Percentiles rank a stretch among this genome's conserved stretches.
Conservation (phyloP, 2,113 vertebrate species). For the Grallaria varia region DNA sequence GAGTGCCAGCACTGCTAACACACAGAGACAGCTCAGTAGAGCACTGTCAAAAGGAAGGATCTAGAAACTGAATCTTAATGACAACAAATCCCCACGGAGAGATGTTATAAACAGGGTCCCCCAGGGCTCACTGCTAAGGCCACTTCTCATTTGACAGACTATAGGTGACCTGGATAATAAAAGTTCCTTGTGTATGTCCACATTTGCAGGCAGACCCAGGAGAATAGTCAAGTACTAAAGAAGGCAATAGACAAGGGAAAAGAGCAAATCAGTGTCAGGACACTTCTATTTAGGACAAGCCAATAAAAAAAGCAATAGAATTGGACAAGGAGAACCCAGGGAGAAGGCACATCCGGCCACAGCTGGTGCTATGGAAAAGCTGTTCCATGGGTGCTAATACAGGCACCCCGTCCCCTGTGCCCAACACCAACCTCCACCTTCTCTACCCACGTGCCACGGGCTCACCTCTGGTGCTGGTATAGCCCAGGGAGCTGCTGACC, state of each 20-base stretch:
- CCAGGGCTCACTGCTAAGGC: background rate
- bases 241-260: background rate
- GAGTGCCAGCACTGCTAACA: background rate
- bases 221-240: background rate
- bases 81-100: background rate
- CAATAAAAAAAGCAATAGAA: background rate
- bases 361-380: background rate
- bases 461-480: slow-evolving; percentile 93
- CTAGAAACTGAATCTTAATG: slow-evolving; percentile 3
- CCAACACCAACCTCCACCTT: background rate
- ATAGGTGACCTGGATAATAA: slow-evolving; percentile 36
- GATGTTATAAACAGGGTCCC: background rate
- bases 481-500: slow-evolving; percentile 98
- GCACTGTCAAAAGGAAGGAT: background rate
- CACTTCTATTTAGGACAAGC: background rate
- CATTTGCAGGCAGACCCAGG: background rate
- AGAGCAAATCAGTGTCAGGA: background rate
- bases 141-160: slow-evolving; percentile 2
- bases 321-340: background rate
- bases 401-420: background rate
- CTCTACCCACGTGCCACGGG: background rate
- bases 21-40: background rate
- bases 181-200: background rate
- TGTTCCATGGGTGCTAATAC: background rate
- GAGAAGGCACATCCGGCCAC: background rate